Evolutionary conservation across 2,888 invertebrate genomes (phyloP), one percentile per base, ranked within the genome.

Genomic region (Baccha elongata): DNA sequence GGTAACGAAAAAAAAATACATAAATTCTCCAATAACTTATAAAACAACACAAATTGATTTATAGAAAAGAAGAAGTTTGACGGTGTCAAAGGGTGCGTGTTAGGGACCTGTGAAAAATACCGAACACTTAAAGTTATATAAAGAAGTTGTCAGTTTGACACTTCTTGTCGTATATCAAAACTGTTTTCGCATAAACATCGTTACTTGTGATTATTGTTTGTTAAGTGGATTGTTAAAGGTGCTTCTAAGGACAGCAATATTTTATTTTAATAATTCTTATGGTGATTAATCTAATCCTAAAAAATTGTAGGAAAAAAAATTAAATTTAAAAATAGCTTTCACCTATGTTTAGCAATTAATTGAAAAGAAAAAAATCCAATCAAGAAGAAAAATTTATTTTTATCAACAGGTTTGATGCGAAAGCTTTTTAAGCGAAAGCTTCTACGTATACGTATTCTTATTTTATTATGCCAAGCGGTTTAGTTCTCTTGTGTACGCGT

Each of bases 1-100:
- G 78, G 85, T 85, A 84, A 74, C 60, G 65, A 87, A 84, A 85
- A 87, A 76, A 85, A 64, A 76, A 86, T 42, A 46, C 4, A 29
- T 19, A 37, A 40, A 83, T 68, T 42, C 13, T 40, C 7, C 23
- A 60, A 60, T n/a, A 42, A 29, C 7, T 29, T 19, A n/a, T 21
- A 42, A 17, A 55, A 17, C n/a, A 50, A 55, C 2, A 32, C 8
- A 29, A 40, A 46, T 29, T 13, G 8, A 8, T 55, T 64, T 23
- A 37, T 48, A 62, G 44, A 60, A 60, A 60, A 60, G 44, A 60
- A 60, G 60, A 60, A 60, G 60, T 44, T n/a, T 29, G 29, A 60
- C 60, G 60, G 60, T 44, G 26, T 26, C 3, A 29, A 40, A 29
- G 4, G 19, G 29, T 60, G 42, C 29, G 21, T 58, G n/a, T 40